phyloP scores from a whole-genome alignment of 2,797 vertebrate genomes.

The Syngnathus acus region DNA sequence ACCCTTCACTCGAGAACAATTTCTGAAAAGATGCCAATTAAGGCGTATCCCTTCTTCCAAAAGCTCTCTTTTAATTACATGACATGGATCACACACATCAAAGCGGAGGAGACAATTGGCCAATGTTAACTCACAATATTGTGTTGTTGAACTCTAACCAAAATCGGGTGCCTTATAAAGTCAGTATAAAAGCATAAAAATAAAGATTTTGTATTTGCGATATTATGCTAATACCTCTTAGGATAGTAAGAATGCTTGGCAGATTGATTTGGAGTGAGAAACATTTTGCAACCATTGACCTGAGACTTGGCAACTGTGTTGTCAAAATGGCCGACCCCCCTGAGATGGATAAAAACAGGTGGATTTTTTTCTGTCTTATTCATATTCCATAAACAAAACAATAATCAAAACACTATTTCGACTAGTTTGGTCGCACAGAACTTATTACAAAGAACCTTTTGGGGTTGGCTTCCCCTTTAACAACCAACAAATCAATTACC shows the following conservation, averaged over 20 bases:
- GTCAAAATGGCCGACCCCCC: too few relatives aligned
- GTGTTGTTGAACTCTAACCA: background rate
- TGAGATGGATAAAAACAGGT: too few relatives aligned
- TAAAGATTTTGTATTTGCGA: background rate
- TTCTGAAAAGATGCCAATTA: constrained; percentile 2
- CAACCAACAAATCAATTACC: background rate
- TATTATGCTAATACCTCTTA: background rate
- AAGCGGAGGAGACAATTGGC: background rate
- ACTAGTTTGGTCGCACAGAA: too few relatives aligned
- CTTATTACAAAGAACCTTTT: too few relatives aligned
- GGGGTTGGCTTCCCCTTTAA: background rate
- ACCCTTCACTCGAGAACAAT: background rate
- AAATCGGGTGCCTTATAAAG: background rate
- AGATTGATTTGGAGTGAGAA: background rate
- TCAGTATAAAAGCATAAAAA: background rate
- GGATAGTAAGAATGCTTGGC: background rate
- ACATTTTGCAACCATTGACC: too few relatives aligned
- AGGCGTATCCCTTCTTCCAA: constrained; percentile 7
- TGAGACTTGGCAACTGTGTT: too few relatives aligned
- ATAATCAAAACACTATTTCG: too few relatives aligned
- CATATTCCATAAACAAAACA: too few relatives aligned
- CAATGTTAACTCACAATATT: background rate
- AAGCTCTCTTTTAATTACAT: constrained; percentile 59
- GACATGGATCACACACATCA: constrained; percentile 45
- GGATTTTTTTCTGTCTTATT: too few relatives aligned